Percentiles rank a stretch among this genome's conserved stretches.
These are phyloP conservation scores for Coleophora flavipennella DNA, from an alignment of 2,888 invertebrate genomes.

Conservation along the genomic window DNA sequence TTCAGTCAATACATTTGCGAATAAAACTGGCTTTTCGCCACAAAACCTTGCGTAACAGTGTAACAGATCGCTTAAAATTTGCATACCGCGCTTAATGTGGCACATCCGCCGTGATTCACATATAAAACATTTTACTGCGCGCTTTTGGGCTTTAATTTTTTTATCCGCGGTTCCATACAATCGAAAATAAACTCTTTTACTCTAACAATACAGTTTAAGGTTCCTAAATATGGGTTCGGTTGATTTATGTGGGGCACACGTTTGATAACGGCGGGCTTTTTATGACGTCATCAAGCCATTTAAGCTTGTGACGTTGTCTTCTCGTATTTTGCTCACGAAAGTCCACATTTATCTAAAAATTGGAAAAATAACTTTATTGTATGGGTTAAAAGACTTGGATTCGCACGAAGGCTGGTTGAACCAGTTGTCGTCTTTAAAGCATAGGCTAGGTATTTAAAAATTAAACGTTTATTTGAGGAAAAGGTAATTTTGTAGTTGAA, in stretches of 20 bases:
- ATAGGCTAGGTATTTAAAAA: too few relatives aligned
- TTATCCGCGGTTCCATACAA: not conserved
- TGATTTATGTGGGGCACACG: constrained; percentile 41
- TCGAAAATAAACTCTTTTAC: constrained; percentile 10
- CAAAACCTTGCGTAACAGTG: constrained; percentile 25
- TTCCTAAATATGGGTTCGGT: constrained; percentile 9
- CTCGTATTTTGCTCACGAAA: constrained; percentile 29
- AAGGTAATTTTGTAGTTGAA: too few relatives aligned
- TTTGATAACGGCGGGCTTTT: constrained; percentile 44
- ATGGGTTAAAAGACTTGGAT: not conserved
- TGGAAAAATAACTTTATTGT: not conserved
- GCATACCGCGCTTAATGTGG: constrained; percentile 26
- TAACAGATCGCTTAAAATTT: constrained; percentile 16
- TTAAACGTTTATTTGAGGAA: too few relatives aligned
- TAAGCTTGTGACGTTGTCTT: constrained; percentile 36
- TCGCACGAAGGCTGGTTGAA: too few relatives aligned
- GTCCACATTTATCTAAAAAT: not conserved
- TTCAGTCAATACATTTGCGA: constrained; percentile 6
- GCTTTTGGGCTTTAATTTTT: constrained; percentile 19
- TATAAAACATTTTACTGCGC: constrained; percentile 28
- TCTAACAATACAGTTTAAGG: constrained; percentile 12
- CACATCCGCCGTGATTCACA: constrained; percentile 25
- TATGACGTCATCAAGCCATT: constrained; percentile 55
- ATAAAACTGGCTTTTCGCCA: constrained; percentile 17
- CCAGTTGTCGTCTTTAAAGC: too few relatives aligned